Evolutionary conservation across 2,113 vertebrate genomes (phyloP).

Genomic region (Orientallactaga bullata): DNA sequence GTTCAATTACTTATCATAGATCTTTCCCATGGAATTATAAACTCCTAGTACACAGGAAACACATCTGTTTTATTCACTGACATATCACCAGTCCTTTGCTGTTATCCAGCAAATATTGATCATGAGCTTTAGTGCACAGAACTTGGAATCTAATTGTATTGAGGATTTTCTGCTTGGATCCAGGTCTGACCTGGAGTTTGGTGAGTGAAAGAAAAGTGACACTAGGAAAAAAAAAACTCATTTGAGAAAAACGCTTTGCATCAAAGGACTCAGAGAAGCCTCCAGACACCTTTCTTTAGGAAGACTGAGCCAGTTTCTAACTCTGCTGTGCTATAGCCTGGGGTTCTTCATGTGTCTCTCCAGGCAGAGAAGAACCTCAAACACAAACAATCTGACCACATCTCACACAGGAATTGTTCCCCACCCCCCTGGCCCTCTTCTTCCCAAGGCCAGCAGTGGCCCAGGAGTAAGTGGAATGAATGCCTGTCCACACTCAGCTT

Average conservation of each 20-base stretch:
- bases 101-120: slow-evolving; percentile 23
- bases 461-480: not conserved
- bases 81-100: not conserved
- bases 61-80: not conserved
- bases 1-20: not conserved
- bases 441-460: not conserved
- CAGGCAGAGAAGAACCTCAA: slow-evolving; percentile 7
- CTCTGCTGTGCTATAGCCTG: not conserved
- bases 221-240: not conserved
- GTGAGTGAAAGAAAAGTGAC: not conserved
- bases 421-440: not conserved
- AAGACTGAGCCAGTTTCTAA: not conserved
- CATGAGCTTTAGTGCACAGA: not conserved
- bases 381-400: not conserved
- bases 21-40: slow-evolving; percentile 37
- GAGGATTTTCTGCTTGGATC: not conserved
- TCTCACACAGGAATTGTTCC: not conserved
- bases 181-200: not conserved
- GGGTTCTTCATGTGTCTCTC: not conserved
- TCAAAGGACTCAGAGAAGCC: not conserved
- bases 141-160: not conserved
- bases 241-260: not conserved
- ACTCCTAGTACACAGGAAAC: slow-evolving; percentile 15
- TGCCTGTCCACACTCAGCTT: not conserved
- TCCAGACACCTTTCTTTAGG: not conserved